Conservation (phyloP, 2,797 vertebrate species). For the Helarctos malayanus region DNA sequence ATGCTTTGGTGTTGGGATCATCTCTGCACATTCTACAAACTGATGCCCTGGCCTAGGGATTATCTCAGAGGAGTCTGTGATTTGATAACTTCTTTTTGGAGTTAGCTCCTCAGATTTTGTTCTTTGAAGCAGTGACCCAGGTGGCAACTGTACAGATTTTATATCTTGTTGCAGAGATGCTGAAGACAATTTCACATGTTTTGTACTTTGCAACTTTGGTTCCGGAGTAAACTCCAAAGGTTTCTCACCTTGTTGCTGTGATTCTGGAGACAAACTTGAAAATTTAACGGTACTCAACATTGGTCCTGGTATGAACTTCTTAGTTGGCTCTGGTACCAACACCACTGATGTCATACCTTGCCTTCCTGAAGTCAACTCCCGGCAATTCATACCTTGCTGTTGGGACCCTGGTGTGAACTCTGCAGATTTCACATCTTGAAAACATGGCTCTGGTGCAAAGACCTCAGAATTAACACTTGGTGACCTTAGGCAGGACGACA, state of each 20-base stretch:
- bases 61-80: background rate
- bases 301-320: slow-evolving; percentile 52
- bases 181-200: slow-evolving; percentile 44
- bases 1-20: background rate
- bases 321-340: background rate
- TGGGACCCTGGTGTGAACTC: background rate
- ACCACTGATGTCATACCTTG: slow-evolving; percentile 47
- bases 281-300: slow-evolving; percentile 50
- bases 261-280: slow-evolving; percentile 66
- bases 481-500: background rate
- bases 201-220: slow-evolving; percentile 53
- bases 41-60: background rate
- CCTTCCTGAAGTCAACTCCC: slow-evolving; percentile 36
- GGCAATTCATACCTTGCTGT: slow-evolving; percentile 21
- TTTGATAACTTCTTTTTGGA: slow-evolving; percentile 4
- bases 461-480: background rate
- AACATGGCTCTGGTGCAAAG: background rate
- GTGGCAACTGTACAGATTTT: slow-evolving; percentile 15
- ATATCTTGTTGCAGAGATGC: slow-evolving; percentile 43
- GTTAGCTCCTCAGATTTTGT: slow-evolving; percentile 30
- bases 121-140: slow-evolving; percentile 11
- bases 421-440: slow-evolving; percentile 10
- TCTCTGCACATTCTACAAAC: background rate
- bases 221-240: slow-evolving; percentile 30
- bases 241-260: slow-evolving; percentile 45